These are phyloP conservation scores for Zonotrichia albicollis DNA, from an alignment of 2,797 vertebrate genomes.

Conservation along the genomic window DNA sequence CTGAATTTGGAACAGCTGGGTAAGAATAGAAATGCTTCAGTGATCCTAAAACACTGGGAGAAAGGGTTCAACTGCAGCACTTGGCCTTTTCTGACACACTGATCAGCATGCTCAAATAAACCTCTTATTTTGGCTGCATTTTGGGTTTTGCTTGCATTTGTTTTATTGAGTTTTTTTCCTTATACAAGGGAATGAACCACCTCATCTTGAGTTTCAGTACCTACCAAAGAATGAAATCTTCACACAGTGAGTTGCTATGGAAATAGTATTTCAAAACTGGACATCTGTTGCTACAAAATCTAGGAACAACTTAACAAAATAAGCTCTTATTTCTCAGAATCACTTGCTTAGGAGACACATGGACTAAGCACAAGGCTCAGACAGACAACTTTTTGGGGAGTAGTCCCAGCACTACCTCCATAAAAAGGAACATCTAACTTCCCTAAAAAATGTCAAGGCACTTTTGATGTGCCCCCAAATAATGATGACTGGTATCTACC, in stretches of 20 bases:
- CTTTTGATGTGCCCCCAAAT: neutral
- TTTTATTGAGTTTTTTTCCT: neutral
- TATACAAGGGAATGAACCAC: neutral
- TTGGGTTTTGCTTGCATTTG: neutral
- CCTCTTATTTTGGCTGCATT: neutral
- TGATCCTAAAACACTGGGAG: neutral
- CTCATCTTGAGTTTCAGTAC: neutral
- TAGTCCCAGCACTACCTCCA: neutral
- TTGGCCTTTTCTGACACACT: neutral
- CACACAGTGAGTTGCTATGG: constrained; percentile 30
- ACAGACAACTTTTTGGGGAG: neutral
- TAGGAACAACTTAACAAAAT: neutral
- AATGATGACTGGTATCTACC: neutral
- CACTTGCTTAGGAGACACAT: neutral
- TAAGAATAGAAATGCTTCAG: neutral
- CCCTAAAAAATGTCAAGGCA: neutral
- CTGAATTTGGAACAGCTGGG: neutral
- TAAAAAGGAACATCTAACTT: neutral
- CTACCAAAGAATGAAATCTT: neutral
- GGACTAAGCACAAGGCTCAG: neutral
- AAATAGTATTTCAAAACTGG: constrained; percentile 9
- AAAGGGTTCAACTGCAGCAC: neutral
- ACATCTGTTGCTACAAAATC: neutral
- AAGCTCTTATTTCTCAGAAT: neutral
- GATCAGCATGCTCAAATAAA: neutral